Conservation (phyloP, 2,797 vertebrate genomes). For the Brotula barbata region DNA sequence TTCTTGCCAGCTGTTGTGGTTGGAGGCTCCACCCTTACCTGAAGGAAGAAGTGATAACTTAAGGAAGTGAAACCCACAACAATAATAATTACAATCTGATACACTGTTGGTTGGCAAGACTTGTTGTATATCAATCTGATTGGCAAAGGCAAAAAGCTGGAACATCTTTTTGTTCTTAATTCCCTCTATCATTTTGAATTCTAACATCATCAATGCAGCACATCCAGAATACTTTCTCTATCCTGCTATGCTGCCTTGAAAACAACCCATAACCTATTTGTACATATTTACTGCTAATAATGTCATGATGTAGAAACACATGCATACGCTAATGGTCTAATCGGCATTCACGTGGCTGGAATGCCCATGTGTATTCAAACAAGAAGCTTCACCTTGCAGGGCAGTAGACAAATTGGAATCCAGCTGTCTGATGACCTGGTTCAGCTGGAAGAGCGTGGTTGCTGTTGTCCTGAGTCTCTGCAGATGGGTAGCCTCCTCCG, state of each 20-base stretch:
- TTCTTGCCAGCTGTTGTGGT: conserved; percentile 58
- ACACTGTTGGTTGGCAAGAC: too few species aligned
- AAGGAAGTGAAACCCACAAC: neutral
- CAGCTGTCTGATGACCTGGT: conserved; percentile 78
- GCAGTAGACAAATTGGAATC: conserved; percentile 67
- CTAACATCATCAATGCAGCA: too few species aligned
- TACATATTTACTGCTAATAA: too few species aligned
- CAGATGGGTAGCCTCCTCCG: conserved; percentile 51
- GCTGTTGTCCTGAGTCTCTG: conserved; percentile 70
- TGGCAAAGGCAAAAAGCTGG: too few species aligned
- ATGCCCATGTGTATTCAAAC: neutral
- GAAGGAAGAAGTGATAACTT: conserved; percentile 6
- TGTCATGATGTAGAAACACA: too few species aligned
- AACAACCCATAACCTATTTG: too few species aligned
- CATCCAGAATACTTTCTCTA: too few species aligned
- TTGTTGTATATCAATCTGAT: too few species aligned
- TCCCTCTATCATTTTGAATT: too few species aligned
- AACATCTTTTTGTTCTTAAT: too few species aligned
- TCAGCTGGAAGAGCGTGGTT: conserved; percentile 79
- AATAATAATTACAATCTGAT: neutral
- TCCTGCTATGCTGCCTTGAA: too few species aligned
- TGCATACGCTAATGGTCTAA: neutral
- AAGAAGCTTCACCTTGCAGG: conserved; percentile 79
- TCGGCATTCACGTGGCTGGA: too few species aligned
- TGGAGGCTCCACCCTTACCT: conserved; percentile 66